These are phyloP conservation scores for Catamblyrhynchus diadema DNA, from an alignment of 2,797 vertebrate species.

Conservation along the genomic window DNA sequence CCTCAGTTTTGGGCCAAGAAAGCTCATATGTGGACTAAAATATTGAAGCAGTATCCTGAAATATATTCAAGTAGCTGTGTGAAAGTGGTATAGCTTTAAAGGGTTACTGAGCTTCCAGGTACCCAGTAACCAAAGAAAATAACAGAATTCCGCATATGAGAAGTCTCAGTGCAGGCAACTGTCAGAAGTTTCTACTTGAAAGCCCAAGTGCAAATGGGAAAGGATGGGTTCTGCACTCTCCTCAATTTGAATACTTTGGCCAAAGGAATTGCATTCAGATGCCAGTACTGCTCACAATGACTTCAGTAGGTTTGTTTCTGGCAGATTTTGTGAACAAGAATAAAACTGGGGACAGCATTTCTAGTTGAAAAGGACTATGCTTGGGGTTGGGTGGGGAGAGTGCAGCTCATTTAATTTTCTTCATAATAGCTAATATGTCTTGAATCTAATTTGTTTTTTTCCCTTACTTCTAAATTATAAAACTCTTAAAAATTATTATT, in stretches of 20 bases:
- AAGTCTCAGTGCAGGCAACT: rapidly evolving
- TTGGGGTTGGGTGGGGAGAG: not conserved
- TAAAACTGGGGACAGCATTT: not conserved
- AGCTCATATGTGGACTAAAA: not conserved
- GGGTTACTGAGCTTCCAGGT: not conserved
- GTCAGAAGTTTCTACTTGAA: not conserved
- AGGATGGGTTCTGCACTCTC: not conserved
- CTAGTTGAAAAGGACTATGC: not conserved
- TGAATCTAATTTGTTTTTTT: not conserved
- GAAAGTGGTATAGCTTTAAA: not conserved
- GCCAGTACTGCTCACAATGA: not conserved
- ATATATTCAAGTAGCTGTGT: not conserved
- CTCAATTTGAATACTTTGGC: not conserved
- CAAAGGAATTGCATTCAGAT: not conserved
- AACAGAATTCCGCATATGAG: rapidly evolving
- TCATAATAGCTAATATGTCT: not conserved
- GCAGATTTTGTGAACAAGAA: not conserved
- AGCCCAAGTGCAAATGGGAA: not conserved
- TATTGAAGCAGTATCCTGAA: not conserved
- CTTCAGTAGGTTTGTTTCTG: not conserved
- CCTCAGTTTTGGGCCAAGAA: not conserved
- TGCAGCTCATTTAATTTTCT: not conserved
- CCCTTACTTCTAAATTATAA: not conserved
- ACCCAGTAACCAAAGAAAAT: not conserved
- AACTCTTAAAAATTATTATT: not conserved